Base-by-base conservation (phyloP, 2,113 vertebrate species). In the Saguinus midas region DNA sequence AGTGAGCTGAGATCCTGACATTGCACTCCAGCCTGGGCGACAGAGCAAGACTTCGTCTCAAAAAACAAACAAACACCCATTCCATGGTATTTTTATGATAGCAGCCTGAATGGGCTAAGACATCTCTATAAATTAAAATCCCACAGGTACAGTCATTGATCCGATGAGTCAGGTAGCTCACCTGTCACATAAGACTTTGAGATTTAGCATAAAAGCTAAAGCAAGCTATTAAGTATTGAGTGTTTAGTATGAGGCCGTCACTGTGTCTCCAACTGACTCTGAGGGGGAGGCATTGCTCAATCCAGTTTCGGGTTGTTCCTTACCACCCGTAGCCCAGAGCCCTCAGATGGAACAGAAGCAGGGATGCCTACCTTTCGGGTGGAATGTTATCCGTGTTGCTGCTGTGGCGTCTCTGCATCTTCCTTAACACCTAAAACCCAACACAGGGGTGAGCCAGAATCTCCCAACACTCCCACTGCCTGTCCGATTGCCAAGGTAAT, bases 391-490 rank as follows among this genome's bases (percentile, higher is more conserved):
- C 99, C 1, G 99, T 99, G 99, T 99, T 99, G 98, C 99, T 99
- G 98, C 99, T 99, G 97, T 99, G 99, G 98, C 99, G 99, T 98
- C 99, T 99, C 99, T 99, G 99, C 99, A 99, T 99, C 98, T 99
- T 99, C 99, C 98, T 98, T 97, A 99, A 97, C 95, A 99, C 99
- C 98, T 99, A 99, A 97, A 99, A 99, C 82, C 40, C 86, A 84
- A 97, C 68, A 91, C 17, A 84, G 1, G 43, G 7, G 52, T 97
- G 88, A 97, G 90, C 52, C 35, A 45, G 70, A 37, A 10, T 35
- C 21, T 37, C 76, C 57, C 50, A 12, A 12, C 73, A 43, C 20
- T 18, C 57, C 29, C 68, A n/a, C 0, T 20, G 57, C 70, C 45
- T 29, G 37, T 45, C 73, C 10, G 55, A 20, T 11, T 35, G 57